Evolutionary conservation across 2,888 invertebrate species (phyloP).

Genomic region (Nycteola revayana): DNA sequence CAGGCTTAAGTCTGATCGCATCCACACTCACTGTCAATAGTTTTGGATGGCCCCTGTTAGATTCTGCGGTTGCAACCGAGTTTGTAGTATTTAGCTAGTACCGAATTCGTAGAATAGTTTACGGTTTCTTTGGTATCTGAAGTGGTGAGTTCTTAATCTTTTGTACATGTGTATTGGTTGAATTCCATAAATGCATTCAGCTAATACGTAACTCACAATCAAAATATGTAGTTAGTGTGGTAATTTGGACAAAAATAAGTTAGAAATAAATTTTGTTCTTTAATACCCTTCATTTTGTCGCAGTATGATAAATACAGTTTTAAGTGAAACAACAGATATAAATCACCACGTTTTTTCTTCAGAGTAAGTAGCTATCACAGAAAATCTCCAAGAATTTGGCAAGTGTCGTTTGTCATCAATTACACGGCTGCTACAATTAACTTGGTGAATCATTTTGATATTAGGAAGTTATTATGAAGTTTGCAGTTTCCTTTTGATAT

Average conservation of each 20-base stretch:
- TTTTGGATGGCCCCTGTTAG: conserved; percentile 75
- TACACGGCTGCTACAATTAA: conserved; percentile 15
- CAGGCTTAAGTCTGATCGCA: conserved; percentile 79
- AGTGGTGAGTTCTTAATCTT: conserved; percentile 51
- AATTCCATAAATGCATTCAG: conserved; percentile 37
- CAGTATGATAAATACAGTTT: conserved; percentile 30
- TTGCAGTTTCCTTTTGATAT: no score
- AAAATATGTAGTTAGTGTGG: no score
- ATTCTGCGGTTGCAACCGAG: conserved; percentile 71
- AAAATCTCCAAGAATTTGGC: conserved; percentile 28
- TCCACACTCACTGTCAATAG: conserved; percentile 82
- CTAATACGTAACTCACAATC: no score
- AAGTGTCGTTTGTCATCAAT: conserved; percentile 28
- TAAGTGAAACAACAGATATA: conserved; percentile 30
- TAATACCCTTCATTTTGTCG: conserved; percentile 6
- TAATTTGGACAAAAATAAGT: no score
- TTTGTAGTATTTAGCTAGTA: conserved; percentile 66
- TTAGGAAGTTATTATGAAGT: neutral
- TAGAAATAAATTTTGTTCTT: conserved; percentile 2
- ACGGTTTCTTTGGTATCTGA: conserved; percentile 70
- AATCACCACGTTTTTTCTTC: conserved; percentile 26
- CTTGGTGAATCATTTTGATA: conserved; percentile 9
- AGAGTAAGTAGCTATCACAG: conserved; percentile 12
- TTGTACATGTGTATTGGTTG: conserved; percentile 50
- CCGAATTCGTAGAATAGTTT: conserved; percentile 66